Evolutionary conservation across 2,888 invertebrate species (phyloP).

Genomic region (Autographa gamma): DNA sequence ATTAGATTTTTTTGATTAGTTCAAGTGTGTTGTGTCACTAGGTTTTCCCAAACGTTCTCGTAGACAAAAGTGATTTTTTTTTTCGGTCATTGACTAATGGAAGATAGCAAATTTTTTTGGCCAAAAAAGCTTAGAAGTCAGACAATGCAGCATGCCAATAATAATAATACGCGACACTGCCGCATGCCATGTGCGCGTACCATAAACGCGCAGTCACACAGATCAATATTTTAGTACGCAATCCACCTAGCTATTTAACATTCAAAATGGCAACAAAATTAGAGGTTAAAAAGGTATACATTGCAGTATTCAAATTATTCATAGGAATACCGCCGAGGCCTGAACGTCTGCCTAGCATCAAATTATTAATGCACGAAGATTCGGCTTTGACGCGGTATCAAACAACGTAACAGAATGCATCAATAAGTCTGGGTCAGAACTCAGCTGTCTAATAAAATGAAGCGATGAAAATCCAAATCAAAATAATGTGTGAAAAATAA

Average conservation of each 20-base stretch:
- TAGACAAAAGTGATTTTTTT: background rate
- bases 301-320: background rate
- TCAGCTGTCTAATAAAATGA: no score
- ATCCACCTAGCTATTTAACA: background rate
- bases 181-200: conserved; percentile 7
- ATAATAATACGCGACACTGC: background rate
- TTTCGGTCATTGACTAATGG: background rate
- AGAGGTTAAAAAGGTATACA: background rate
- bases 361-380: background rate
- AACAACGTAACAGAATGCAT: background rate
- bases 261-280: conserved; percentile 8
- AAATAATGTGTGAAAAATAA: no score
- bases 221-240: conserved; percentile 6
- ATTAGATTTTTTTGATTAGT: background rate
- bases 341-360: background rate
- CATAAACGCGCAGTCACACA: conserved; percentile 8
- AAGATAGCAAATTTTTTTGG: background rate
- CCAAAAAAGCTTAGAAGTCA: background rate
- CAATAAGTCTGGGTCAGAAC: no score
- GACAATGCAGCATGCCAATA: background rate
- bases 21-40: background rate
- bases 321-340: background rate
- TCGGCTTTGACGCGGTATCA: background rate
- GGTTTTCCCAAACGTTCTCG: background rate
- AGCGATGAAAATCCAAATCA: no score